Base-by-base conservation (phyloP, 2,113 vertebrate genomes). In the Calyptomena viridis region DNA sequence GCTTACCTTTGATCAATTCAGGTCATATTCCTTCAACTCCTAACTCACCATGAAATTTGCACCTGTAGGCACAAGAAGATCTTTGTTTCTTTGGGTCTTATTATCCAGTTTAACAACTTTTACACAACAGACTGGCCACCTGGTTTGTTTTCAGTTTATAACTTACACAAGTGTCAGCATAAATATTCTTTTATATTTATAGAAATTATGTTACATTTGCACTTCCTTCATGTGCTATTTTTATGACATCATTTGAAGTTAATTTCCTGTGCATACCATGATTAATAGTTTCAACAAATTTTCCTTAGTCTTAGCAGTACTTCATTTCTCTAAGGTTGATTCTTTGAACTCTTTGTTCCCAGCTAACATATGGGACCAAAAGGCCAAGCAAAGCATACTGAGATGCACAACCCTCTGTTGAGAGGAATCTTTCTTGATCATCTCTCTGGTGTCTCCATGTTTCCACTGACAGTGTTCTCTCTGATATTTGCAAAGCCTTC, bases 211-310 rank as follows among this genome's bases (percentile, higher is more conserved):
- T 66, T 85, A 58, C 53, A 50, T 93, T 93, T 90, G 53, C 60
- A 76, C 42, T 66, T 91, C 66, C 92, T 96, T 94, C 90, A 88
- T 73, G 50, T 49, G 72, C 40, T 92, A 25, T 93, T 94, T 94
- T 93, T 86, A 87, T 92, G 75, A 93, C 75, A 62, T 92, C 2
- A 93, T 86, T 90, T 86, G n/a, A 83, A 90, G 77, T 83, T 88
- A 58, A 85, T 93, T 96, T 96, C 90, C 85, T 92, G 63, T 50
- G 49, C 69, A 63, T 53, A 85, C 44, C 59, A 35, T 69, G 88
- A 95, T 91, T 85, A 93, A 62, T 27, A 83, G 37, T 8, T 77
- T 62, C 37, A 86, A 82, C 22, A 79, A 52, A 52, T 73, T 83
- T 90, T 63, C 68, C 53, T 89, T 73, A 30, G 8, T 53, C 58